phyloP scores from a whole-genome alignment of 2,888 invertebrate species.

The Apodemia duryi region DNA sequence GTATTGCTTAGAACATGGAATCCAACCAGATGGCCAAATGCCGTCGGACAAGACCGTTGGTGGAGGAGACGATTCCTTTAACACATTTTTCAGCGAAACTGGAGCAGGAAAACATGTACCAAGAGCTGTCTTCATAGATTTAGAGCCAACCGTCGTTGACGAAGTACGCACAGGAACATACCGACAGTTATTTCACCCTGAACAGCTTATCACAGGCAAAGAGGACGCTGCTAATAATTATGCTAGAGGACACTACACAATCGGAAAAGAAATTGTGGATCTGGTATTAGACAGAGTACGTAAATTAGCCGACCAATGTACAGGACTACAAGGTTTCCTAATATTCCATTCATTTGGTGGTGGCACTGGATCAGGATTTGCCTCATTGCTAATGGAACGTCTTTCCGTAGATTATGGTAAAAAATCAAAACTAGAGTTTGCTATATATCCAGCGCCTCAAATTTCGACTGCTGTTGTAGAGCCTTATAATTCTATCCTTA shows the following conservation, averaged over 20 bases:
- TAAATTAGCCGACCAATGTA: conserved; percentile 93
- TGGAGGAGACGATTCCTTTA: conserved; percentile 95
- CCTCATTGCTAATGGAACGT: conserved; percentile 96
- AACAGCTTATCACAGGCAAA: conserved; percentile 96
- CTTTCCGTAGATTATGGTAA: conserved; percentile 97
- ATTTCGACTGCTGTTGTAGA: conserved; percentile 94
- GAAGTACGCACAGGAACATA: conserved; percentile 97
- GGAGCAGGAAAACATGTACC: conserved; percentile 98
- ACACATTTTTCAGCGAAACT: conserved; percentile 96
- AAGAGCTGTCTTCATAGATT: conserved; percentile 94
- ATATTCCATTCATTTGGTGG: conserved; percentile 97
- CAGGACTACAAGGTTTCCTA: conserved; percentile 93
- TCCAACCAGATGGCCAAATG: conserved; percentile 92
- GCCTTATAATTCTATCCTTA: conserved; percentile 97
- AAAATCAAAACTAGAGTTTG: conserved; percentile 95
- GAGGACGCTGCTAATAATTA: conserved; percentile 99
- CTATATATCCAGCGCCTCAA: conserved; percentile 96
- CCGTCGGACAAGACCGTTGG: conserved; percentile 90
- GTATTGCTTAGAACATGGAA: conserved; percentile 90
- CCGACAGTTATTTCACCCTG: conserved; percentile 96
- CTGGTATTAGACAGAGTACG: conserved; percentile 91
- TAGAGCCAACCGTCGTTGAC: conserved; percentile 97
- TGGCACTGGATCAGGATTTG: conserved; percentile 96
- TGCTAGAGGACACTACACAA: conserved; percentile 97
- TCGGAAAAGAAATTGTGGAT: conserved; percentile 96